Percentiles rank a stretch among this genome's conserved stretches.
Evolutionary conservation across 2,888 invertebrate genomes (phyloP).

Genomic region (Cryptosula pallasiana): DNA sequence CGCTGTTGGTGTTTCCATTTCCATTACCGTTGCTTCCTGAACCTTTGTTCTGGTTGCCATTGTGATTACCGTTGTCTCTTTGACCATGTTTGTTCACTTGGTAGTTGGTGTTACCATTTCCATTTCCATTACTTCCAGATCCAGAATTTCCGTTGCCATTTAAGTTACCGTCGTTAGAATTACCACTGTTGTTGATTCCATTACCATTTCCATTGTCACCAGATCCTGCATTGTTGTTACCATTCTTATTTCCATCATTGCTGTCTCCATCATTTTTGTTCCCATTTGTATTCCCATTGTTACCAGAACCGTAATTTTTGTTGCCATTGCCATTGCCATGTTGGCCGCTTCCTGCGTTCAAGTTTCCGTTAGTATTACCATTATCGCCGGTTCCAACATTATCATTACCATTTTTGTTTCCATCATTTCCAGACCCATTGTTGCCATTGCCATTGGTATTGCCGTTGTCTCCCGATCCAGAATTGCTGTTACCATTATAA

Average conservation of each 20-base stretch:
- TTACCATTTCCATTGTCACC: slow-evolving; percentile 6
- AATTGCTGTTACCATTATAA: background rate
- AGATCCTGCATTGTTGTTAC: background rate
- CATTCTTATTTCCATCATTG: background rate
- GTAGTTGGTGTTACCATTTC: slow-evolving; percentile 13
- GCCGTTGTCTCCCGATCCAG: background rate
- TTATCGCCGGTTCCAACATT: slow-evolving; percentile 27
- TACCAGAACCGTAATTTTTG: background rate
- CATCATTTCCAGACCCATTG: slow-evolving; percentile 28
- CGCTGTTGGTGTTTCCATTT: slow-evolving; percentile 17
- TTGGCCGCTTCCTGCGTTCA: slow-evolving; percentile 23
- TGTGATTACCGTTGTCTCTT: slow-evolving; percentile 8
- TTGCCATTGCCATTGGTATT: slow-evolving; percentile 13
- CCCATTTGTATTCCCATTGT: slow-evolving; percentile 4
- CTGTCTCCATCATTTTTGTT: slow-evolving; percentile 20
- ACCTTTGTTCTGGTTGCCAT: slow-evolving; percentile 5
- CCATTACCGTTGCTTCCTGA: slow-evolving; percentile 16
- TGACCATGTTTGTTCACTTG: slow-evolving; percentile 2
- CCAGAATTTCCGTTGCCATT: slow-evolving; percentile 10
- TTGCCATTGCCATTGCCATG: slow-evolving; percentile 20
- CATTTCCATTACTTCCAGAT: slow-evolving; percentile 6
- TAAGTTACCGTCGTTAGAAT: background rate
- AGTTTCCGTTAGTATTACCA: slow-evolving; percentile 26
- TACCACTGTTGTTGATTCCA: background rate
- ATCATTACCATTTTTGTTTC: slow-evolving; percentile 34